Conservation (phyloP, 2,797 vertebrate species). For the Neosilurus mollespiculum region DNA sequence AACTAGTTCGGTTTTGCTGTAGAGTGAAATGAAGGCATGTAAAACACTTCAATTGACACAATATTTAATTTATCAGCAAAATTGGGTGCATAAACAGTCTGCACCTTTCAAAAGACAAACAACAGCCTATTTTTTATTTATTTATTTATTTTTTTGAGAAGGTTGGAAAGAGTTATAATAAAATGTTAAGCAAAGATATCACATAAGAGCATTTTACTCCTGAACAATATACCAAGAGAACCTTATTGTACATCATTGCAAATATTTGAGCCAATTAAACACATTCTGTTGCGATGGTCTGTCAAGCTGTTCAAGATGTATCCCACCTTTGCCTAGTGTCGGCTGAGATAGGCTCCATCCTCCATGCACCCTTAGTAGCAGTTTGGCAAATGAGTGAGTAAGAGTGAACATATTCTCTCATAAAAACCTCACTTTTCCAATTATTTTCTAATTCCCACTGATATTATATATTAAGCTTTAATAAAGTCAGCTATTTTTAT, state of each 20-base stretch:
- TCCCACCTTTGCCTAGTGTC: no score
- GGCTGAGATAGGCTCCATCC: no score
- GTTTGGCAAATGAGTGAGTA: no score
- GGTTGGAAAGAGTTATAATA: background rate
- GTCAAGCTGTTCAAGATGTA: no score
- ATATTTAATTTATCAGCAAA: background rate
- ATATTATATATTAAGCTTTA: background rate
- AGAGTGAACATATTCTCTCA: background rate
- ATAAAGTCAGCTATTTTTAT: no score
- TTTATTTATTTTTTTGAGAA: background rate
- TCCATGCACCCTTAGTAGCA: no score
- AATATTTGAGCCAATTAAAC: background rate
- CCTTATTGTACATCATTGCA: background rate
- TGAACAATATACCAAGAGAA: background rate
- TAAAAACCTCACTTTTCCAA: background rate
- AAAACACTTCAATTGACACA: background rate
- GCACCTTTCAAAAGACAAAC: background rate
- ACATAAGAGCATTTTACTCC: background rate
- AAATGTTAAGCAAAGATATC: background rate
- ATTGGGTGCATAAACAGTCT: background rate
- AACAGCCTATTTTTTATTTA: background rate
- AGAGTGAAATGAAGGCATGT: background rate
- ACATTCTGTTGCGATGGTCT: background rate
- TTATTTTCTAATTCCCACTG: background rate
- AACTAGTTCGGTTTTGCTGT: background rate